These are phyloP conservation scores for Phthorimaea operculella DNA, from an alignment of 1,140 invertebrate species.

Conservation along the genomic window DNA sequence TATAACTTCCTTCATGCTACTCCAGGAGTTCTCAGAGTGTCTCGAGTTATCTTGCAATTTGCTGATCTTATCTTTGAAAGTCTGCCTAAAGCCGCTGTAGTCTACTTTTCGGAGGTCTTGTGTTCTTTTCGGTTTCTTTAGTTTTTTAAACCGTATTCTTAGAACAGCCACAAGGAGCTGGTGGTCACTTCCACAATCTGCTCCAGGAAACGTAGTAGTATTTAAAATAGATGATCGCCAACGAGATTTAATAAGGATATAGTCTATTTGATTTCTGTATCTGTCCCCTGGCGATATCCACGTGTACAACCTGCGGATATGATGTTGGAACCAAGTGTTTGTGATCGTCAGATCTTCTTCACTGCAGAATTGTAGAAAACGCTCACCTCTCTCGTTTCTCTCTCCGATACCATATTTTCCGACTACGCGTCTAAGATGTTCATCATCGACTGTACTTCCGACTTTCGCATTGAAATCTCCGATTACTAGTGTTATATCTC, in stretches of 20 bases:
- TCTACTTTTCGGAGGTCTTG: too few species aligned
- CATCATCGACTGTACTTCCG: slow-evolving; percentile 8
- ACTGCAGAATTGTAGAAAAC: slow-evolving; percentile 14
- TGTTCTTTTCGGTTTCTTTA: too few species aligned
- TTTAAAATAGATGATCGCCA: slow-evolving; percentile 16
- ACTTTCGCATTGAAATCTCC: slow-evolving; percentile 13
- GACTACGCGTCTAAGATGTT: slow-evolving; percentile 12
- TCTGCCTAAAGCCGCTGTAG: too few species aligned
- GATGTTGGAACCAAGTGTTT: slow-evolving; percentile 10
- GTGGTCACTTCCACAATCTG: slow-evolving; percentile 9
- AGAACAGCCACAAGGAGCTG: not conserved
- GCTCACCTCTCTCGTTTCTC: slow-evolving; percentile 18
- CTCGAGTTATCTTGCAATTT: too few species aligned
- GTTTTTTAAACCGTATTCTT: not conserved
- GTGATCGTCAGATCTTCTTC: slow-evolving; percentile 11
- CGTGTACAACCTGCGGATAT: slow-evolving; percentile 8
- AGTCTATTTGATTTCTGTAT: slow-evolving; percentile 17
- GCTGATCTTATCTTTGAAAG: too few species aligned
- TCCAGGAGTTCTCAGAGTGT: too few species aligned
- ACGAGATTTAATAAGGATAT: slow-evolving; percentile 10
- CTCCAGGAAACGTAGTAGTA: slow-evolving; percentile 8
- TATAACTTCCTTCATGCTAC: too few species aligned
- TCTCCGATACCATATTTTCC: slow-evolving; percentile 17
- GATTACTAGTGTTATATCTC: slow-evolving; percentile 1
- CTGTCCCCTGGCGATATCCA: slow-evolving; percentile 7